These are phyloP conservation scores for Bucco capensis DNA, from an alignment of 2,113 vertebrate genomes.

Conservation along the genomic window DNA sequence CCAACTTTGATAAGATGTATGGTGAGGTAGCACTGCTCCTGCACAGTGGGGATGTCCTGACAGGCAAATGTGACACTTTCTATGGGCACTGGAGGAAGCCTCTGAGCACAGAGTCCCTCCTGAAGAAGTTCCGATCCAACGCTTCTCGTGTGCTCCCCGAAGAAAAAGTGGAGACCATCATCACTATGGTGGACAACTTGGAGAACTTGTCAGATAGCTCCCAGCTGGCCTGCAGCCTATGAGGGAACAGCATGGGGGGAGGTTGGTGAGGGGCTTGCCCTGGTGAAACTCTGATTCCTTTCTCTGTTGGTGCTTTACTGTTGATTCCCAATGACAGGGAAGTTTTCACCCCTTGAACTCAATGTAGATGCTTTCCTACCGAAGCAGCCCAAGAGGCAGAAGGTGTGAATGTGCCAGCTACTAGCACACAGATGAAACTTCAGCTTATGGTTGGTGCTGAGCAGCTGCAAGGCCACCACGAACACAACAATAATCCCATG, in stretches of 20 bases:
- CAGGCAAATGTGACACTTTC: slow-evolving; percentile 84
- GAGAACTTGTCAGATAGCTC: slow-evolving; percentile 68
- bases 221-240: slow-evolving; percentile 72
- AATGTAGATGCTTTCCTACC: background rate
- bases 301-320: slow-evolving; percentile 53
- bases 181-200: slow-evolving; percentile 73
- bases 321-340: background rate
- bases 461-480: background rate
- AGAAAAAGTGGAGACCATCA: slow-evolving; percentile 72
- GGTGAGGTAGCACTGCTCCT: slow-evolving; percentile 81
- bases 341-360: background rate
- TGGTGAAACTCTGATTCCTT: background rate
- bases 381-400: background rate
- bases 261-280: background rate
- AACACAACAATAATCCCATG: background rate
- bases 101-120: slow-evolving; percentile 79
- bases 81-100: slow-evolving; percentile 91
- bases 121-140: slow-evolving; percentile 81
- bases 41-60: slow-evolving; percentile 73
- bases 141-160: slow-evolving; percentile 72
- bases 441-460: background rate
- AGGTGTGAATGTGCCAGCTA: background rate
- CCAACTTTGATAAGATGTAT: slow-evolving; percentile 87
- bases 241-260: background rate
- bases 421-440: background rate